Evolutionary conservation across 92 coral and sea anemone species (phyloP).

Genomic region (Heliopora coerulea): DNA sequence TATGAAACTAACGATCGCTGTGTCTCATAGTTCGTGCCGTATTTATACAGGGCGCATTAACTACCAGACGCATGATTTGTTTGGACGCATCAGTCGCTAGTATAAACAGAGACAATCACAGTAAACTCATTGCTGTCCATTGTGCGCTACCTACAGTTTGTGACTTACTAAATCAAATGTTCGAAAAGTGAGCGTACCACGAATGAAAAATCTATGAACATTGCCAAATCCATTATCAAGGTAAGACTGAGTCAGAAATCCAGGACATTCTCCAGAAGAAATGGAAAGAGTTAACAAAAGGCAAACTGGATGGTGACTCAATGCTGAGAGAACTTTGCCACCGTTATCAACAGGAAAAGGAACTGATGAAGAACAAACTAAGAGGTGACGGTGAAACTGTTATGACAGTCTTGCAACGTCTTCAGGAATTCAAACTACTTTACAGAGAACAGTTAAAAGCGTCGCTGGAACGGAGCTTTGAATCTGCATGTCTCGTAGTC

Average conservation of each 20-base stretch:
- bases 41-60: no score
- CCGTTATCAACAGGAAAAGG: constrained; percentile 81
- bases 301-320: constrained; percentile 63
- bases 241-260: constrained; percentile 75
- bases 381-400: constrained; percentile 71
- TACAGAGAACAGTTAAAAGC: constrained; percentile 76
- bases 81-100: no score
- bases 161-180: no score
- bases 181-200: no score
- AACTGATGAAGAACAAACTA: constrained; percentile 54
- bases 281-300: constrained; percentile 61
- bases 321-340: constrained; percentile 67
- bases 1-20: no score
- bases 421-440: constrained; percentile 71
- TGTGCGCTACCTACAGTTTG: no score
- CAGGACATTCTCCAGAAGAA: constrained; percentile 60
- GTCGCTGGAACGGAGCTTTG: constrained; percentile 67
- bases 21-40: no score
- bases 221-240: constrained; percentile 22
- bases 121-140: no score
- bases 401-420: constrained; percentile 76
- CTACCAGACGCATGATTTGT: no score
- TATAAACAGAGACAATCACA: no score
- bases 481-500: constrained; percentile 65
- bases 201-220: no score